Base-by-base conservation (phyloP, 2,797 vertebrate species). In the Pterois miles region DNA sequence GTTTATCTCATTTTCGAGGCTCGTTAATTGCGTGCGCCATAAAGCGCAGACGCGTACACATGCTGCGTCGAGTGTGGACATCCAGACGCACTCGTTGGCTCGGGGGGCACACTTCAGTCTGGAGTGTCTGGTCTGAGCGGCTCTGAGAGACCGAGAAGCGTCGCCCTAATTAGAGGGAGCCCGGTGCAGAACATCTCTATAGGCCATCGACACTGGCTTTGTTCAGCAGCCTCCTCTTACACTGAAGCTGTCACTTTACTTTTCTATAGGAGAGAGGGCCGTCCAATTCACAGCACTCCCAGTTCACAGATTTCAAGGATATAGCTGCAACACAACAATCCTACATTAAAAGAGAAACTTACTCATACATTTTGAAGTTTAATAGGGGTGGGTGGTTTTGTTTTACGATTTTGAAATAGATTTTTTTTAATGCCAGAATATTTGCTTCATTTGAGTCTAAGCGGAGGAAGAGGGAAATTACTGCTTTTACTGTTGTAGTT, bases 111-210 rank as follows among this genome's bases (percentile, higher is more conserved):
- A 93, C 94, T 94, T 92, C 88, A 94, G 88, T 84, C 89, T 91
- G 89, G 91, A 94, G 94, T 92, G 93, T 92, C 91, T 92, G 83
- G 83, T 87, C 88, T 84, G 91, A 89, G 85, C 78, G 25, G 80
- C 86, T 89, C 87, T 65, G 88, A 65, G 87, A 88, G 90, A 83
- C 83, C 80, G 89, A 89, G 89, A 87, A 91, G 86, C 82, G 80
- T 88, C 85, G 88, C 86, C 82, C 91, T 94, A 94, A 94, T 94
- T 94, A 91, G 92, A 87, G 89, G 86, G 79, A 91, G 91, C 88
- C 92, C 54, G 92, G 90, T 91, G 88, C 86, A 82, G 92, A 86
- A 90, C 90, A 80, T 88, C 91, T 94, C 92, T 92, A 86, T 80
- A 80, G 89, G 85, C 88, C 86, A 85, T 87, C 87, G 56, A 90